Base-by-base conservation (phyloP, 2,888 invertebrate genomes). In the Hydriomena furcata region DNA sequence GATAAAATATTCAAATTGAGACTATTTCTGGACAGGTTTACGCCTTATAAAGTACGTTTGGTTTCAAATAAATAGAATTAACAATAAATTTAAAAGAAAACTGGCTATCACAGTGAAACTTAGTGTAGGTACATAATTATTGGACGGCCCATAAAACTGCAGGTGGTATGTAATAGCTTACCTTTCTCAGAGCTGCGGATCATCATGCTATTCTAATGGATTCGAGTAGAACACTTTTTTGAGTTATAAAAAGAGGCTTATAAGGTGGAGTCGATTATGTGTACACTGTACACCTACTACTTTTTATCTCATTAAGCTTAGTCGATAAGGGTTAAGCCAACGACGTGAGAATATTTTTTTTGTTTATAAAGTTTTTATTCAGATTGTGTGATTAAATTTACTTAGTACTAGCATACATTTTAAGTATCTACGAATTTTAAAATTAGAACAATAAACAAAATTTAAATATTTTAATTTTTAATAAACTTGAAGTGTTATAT, bases 81-180 rank as follows among this genome's bases (percentile, higher is more conserved):
- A 68, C 72, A 67, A 79, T 78, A 81, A 75, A 80, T 79, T 73
- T 69, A 71, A 73, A 72, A 63, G 73, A 73, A 76, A 75, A 73
- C 60, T 59, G 66, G 52, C 73, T 73, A 78, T 84, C 82, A 79
- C 68, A 73, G 76, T 79, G 74, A 71, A 71, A 73, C 72, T 66
- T 66, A 62, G 71, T 62, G 73, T 35, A 40, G 52, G 35, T 42
- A 37, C 45, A 32, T 82, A 83, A 84, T 81, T 82, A 81, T 77
- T 69, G 65, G 68, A 60, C 52, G 64, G 65, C 65, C 62, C 63
- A 64, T 69, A 59, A 66, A 79, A 69, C 84, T 69, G 69, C 84
- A 82, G 84, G 82, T 82, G 84, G 84, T 80, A 83, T 79, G 78
- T 75, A 76, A 79, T 76, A 47, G 46, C 7, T 49, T 56, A 58